Conservation (phyloP, 2,113 vertebrate genomes). For the Uropsilus gracilis region DNA sequence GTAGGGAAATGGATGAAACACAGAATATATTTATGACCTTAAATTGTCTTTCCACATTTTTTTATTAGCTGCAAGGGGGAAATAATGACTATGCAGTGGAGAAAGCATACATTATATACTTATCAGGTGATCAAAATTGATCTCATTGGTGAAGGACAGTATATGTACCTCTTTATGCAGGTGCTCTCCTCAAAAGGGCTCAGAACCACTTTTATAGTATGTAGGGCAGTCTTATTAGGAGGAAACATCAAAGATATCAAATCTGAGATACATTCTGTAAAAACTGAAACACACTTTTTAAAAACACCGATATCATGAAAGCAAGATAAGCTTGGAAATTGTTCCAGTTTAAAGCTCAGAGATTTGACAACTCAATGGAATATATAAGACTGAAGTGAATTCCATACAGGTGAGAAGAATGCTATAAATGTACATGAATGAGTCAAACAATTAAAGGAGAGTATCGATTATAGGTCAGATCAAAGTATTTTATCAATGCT, state of each 20-base stretch:
- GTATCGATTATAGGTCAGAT: neutral
- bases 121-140: constrained; percentile 28
- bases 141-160: neutral
- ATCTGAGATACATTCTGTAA: neutral
- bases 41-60: neutral
- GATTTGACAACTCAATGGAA: neutral
- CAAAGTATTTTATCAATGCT: constrained; percentile 17
- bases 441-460: constrained; percentile 16
- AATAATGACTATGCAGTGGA: neutral
- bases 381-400: neutral
- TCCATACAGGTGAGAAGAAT: neutral
- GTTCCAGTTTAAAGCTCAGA: constrained; percentile 24
- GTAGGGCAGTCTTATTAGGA: neutral
- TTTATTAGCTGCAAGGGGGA: neutral
- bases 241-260: neutral
- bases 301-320: constrained; percentile 9
- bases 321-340: neutral
- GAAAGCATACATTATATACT: neutral
- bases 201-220: neutral
- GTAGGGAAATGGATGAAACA: neutral
- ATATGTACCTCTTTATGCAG: neutral
- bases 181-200: neutral
- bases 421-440: neutral
- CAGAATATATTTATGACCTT: neutral
- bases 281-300: neutral